These are phyloP conservation scores for Anthopleura sola DNA, from an alignment of 64 coral and sea anemone genomes.

Conservation along the genomic window DNA sequence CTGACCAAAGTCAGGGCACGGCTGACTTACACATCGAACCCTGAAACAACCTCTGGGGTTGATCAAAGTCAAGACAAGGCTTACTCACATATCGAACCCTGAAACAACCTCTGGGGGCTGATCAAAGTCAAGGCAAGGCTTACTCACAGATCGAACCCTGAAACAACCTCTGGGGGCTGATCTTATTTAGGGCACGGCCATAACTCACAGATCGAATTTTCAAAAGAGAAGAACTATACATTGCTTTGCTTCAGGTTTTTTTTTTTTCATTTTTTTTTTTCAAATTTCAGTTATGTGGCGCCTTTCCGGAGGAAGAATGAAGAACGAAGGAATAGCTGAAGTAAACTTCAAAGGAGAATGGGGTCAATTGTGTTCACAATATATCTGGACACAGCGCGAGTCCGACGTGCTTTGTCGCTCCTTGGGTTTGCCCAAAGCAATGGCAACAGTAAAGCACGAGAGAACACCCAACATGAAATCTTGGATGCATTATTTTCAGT, in stretches of 20 bases:
- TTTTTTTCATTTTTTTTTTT: background rate
- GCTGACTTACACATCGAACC: too few relatives aligned
- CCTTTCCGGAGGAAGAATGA: background rate
- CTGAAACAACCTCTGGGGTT: too few relatives aligned
- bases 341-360: background rate
- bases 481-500: background rate
- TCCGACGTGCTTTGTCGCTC: background rate
- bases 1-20: too few relatives aligned
- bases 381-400: background rate
- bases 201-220: too few relatives aligned
- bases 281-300: background rate
- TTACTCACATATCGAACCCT: too few relatives aligned
- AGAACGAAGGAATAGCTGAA: background rate
- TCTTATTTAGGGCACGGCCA: too few relatives aligned
- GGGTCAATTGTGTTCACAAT: background rate
- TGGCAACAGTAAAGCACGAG: background rate
- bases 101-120: too few relatives aligned
- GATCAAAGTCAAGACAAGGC: too few relatives aligned
- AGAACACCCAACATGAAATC: background rate
- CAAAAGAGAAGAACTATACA: too few relatives aligned
- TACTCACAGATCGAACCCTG: too few relatives aligned
- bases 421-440: background rate
- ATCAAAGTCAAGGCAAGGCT: too few relatives aligned
- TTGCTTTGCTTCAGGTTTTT: background rate
- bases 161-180: too few relatives aligned